Conservation (phyloP, 2,888 invertebrate species). For the Andricus quercusramuli region DNA sequence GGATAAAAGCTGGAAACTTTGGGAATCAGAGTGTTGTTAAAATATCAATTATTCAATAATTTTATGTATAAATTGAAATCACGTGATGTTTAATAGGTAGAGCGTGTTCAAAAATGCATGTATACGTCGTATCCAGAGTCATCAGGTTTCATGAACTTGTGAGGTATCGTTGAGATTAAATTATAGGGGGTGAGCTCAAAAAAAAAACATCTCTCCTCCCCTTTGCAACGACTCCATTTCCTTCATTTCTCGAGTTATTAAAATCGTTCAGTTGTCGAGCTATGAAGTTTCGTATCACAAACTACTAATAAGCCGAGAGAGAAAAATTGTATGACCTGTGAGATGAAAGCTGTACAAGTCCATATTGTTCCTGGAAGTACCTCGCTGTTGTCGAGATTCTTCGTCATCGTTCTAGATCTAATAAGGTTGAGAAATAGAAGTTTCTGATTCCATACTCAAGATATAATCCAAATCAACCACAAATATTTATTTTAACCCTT, state of each 20-base stretch:
- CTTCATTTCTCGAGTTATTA: conserved; percentile 8
- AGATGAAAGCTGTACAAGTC: conserved; percentile 34
- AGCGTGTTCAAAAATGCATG: background rate
- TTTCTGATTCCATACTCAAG: background rate
- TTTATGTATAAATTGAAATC: background rate
- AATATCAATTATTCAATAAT: too few species aligned
- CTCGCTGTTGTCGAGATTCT: conserved; percentile 14
- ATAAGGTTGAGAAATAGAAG: background rate
- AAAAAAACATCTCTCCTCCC: background rate
- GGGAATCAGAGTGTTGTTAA: too few species aligned
- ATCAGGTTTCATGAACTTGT: conserved; percentile 29
- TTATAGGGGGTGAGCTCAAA: background rate
- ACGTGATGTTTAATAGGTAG: conserved; percentile 6
- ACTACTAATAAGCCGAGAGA: conserved; percentile 23
- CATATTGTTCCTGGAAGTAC: conserved; percentile 38
- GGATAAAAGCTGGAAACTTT: too few species aligned
- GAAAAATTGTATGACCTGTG: conserved; percentile 22
- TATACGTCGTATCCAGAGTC: background rate
- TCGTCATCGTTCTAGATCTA: conserved; percentile 6
- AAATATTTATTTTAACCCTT: too few species aligned
- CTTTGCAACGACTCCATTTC: background rate
- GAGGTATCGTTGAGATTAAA: conserved; percentile 25
- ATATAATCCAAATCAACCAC: background rate
- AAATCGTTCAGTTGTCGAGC: conserved; percentile 2
- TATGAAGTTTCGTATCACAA: conserved; percentile 26